Evolutionary conservation across 2,888 invertebrate species (phyloP).

Genomic region (Tachystola acroxantha): DNA sequence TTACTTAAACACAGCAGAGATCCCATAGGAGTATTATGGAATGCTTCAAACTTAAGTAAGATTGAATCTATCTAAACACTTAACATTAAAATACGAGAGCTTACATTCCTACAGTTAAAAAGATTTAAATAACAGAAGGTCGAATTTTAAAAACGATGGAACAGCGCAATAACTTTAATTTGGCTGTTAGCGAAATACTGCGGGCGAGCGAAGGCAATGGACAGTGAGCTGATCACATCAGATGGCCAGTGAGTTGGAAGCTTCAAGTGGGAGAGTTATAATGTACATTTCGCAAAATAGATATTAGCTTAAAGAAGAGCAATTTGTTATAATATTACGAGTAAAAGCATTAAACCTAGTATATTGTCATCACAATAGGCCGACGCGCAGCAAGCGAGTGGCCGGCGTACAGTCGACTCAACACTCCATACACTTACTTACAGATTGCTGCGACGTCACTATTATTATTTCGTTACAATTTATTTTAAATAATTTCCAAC

Average conservation of each 20-base stretch:
- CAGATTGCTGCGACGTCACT: conserved; percentile 19
- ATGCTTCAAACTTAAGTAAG: conserved; percentile 70
- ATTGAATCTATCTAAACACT: conserved; percentile 68
- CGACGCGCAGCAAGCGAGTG: no score
- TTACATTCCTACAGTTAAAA: conserved; percentile 36
- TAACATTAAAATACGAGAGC: conserved; percentile 49
- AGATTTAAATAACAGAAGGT: conserved; percentile 32
- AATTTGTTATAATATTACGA: no score
- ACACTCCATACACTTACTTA: conserved; percentile 12
- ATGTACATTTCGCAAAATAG: neutral
- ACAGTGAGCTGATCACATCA: neutral
- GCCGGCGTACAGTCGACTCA: no score
- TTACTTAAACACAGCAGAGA: conserved; percentile 72
- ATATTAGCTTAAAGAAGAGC: no score
- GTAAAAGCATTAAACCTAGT: conserved; percentile 25
- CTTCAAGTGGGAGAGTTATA: no score
- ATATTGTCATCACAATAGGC: conserved; percentile 54
- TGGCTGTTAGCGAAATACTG: conserved; percentile 3
- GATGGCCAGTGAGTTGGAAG: no score
- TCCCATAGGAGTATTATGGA: conserved; percentile 73
- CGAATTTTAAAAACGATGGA: conserved; percentile 20
- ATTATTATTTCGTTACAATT: conserved; percentile 6
- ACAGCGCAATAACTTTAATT: neutral
- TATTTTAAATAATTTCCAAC: conserved; percentile 11
- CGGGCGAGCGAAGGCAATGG: neutral